A percentile compares a stretch with the other conserved stretches of the same genome.
These are phyloP conservation scores for Streptopelia turtur DNA, from an alignment of 2,797 vertebrate species.

Conservation along the genomic window DNA sequence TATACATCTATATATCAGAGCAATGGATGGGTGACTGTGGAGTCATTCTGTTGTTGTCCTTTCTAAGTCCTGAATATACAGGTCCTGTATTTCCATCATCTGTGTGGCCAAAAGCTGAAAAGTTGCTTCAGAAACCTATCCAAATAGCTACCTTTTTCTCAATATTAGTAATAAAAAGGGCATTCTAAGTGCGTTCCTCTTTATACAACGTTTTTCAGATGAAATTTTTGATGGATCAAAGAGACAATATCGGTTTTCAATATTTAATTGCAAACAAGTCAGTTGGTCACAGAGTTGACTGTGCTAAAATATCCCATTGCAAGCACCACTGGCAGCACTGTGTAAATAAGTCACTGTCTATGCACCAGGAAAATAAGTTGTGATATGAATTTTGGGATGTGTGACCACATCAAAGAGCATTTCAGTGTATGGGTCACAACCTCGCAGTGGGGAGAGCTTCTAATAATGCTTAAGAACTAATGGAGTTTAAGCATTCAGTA, in stretches of 20 bases:
- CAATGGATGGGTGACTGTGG: rapidly evolving
- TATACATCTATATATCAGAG: rapidly evolving
- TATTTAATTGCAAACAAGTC: not conserved
- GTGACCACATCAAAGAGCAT: not conserved
- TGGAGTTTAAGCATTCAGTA: not conserved
- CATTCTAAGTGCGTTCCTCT: not conserved
- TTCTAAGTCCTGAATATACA: not conserved
- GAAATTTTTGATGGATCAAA: not conserved
- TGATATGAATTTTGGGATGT: not conserved
- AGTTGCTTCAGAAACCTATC: not conserved
- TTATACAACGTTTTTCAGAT: not conserved
- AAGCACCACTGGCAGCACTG: not conserved
- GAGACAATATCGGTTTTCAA: not conserved
- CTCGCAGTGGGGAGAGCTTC: not conserved
- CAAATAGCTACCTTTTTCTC: not conserved
- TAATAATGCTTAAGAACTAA: not conserved
- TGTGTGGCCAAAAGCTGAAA: not conserved
- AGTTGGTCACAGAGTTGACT: not conserved
- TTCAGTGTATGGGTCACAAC: not conserved
- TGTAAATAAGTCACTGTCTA: not conserved
- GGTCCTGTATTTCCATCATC: not conserved
- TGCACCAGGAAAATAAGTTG: not conserved
- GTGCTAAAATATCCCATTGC: not conserved
- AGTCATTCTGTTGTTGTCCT: not conserved
- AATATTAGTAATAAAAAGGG: not conserved